Evolutionary conservation across 1,140 invertebrate genomes (phyloP), one percentile per base, ranked within the genome.

Genomic region (Drosophila eugracilis): DNA sequence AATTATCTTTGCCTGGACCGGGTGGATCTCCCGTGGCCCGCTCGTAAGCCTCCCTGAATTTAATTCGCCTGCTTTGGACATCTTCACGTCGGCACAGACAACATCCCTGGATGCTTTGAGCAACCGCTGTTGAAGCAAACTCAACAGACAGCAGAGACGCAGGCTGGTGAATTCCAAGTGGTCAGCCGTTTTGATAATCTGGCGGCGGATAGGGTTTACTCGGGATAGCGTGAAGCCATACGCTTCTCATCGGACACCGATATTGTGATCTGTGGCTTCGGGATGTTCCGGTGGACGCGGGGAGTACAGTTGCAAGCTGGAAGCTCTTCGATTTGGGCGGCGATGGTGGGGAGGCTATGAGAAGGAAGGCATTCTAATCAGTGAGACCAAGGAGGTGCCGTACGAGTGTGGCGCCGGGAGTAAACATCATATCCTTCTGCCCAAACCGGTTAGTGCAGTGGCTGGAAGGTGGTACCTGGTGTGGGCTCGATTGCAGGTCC

Each of bases 201-300:
- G 98, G 98, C 24, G 98, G 98, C 49, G 98, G 98, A 5, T 99
- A 98, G 98, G 98, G 98, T 4, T n/a, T 99, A 99, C 92, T 98
- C 97, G 1, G 97, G 96, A 99, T 91, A 98, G 97, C 9, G 95
- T 99, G 44, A 98, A 92, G 98, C 98, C 5, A 95, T 98, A 65
- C 93, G 97, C 42, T 98, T 99, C 89, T 97, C 96, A 94, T 95
- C 95, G 36, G 98, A 99, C 91, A 97, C 96, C 12, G 98, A 99
- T 91, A 95, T 99, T 63, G 90, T 98, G 10, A 92, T 99, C 22
- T 94, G 96, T 60, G 98, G 98, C 14, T 96, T 97, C 91, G 98
- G 98, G 1, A 93, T 99, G 22, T 99, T 98, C n/a, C 93, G 98
- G 98, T 4, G 98, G 98, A 0, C 94, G 98, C 44, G 98, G 98